Percentiles rank a stretch among this genome's conserved stretches.
These are phyloP conservation scores for Leuciscus waleckii DNA, from an alignment of 2,797 vertebrate species.

Conservation along the genomic window DNA sequence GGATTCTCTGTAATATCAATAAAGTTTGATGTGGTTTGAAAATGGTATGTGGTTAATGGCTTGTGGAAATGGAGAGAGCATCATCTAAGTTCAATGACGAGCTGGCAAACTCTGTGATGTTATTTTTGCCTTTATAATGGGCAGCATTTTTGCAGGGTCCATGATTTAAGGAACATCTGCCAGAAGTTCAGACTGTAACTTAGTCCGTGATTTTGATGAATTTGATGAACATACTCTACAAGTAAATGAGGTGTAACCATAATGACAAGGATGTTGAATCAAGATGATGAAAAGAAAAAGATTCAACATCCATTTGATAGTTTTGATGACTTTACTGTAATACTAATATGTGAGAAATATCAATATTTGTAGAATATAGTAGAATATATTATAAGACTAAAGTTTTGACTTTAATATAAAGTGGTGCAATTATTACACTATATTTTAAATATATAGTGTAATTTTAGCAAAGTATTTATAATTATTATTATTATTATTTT, in stretches of 20 bases:
- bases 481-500: background rate
- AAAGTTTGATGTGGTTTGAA: conserved; percentile 48
- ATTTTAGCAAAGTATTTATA: no score
- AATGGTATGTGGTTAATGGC: conserved; percentile 44
- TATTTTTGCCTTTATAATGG: conserved; percentile 37
- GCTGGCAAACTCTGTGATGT: conserved; percentile 34
- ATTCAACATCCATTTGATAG: no score
- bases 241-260: background rate
- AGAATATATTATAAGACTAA: no score
- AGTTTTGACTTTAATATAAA: no score
- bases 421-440: no score
- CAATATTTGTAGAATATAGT: no score
- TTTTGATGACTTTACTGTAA: no score
- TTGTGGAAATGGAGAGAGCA: conserved; percentile 36
- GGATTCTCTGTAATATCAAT: conserved; percentile 58
- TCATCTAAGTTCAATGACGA: conserved; percentile 38
- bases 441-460: no score
- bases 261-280: background rate
- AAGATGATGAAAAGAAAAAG: background rate
- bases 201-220: background rate
- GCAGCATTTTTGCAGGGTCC: background rate
- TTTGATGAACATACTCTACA: background rate
- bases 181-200: background rate
- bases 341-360: no score
- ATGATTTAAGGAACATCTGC: conserved; percentile 28